Percentiles rank a stretch among this genome's conserved stretches.
Evolutionary conservation across 2,888 invertebrate genomes (phyloP).

Genomic region (Pandemis corylana): DNA sequence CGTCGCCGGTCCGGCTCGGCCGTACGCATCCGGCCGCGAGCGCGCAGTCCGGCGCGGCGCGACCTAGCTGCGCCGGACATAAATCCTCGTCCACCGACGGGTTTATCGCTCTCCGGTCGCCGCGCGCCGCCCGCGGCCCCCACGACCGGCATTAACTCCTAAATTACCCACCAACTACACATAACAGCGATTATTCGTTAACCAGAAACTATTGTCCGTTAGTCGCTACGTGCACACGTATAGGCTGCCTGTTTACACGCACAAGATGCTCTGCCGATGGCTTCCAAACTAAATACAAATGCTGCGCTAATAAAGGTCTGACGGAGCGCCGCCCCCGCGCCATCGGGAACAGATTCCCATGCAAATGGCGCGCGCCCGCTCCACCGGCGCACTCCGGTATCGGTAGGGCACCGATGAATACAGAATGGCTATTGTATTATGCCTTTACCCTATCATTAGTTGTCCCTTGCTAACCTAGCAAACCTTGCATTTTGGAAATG

Average conservation of each 20-base stretch:
- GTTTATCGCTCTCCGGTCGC: conserved; percentile 7
- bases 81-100: conserved; percentile 1
- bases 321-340: neutral
- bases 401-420: neutral
- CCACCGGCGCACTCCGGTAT: neutral
- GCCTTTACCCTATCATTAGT: neutral
- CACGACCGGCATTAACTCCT: conserved; percentile 1
- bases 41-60: too few relatives aligned
- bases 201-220: neutral
- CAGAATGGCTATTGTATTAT: neutral
- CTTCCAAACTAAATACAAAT: neutral
- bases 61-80: neutral
- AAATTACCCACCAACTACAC: neutral
- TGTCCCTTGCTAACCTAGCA: neutral
- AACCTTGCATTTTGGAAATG: neutral
- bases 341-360: conserved; percentile 16
- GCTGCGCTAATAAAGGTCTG: neutral
- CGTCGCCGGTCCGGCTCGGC: too few relatives aligned
- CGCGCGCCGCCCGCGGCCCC: neutral
- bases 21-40: too few relatives aligned
- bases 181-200: neutral
- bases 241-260: neutral
- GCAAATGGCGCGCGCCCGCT: conserved; percentile 1
- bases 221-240: neutral
- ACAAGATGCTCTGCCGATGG: neutral